Evolutionary conservation across 2,113 vertebrate genomes (phyloP).

Genomic region (Cavia porcellus): DNA sequence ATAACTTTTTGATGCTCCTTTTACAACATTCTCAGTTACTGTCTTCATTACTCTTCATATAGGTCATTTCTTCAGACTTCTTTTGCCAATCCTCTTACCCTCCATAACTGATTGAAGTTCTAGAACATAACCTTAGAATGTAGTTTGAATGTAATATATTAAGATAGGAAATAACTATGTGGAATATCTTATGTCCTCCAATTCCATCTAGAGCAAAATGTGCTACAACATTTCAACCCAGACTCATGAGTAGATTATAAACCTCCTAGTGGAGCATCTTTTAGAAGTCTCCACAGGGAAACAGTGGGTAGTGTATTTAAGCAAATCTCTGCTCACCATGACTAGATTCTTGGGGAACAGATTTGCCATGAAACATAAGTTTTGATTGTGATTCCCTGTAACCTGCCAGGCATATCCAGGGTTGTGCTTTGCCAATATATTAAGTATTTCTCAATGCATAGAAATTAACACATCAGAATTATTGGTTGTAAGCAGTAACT

Average conservation of each 20-base stretch:
- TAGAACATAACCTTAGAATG: not conserved
- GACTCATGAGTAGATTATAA: too few relatives aligned
- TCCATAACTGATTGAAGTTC: not conserved
- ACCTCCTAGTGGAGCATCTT: not conserved
- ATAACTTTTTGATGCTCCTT: not conserved
- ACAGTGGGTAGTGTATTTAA: not conserved
- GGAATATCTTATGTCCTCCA: not conserved
- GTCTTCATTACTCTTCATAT: not conserved
- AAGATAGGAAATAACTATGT: not conserved
- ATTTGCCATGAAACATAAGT: not conserved
- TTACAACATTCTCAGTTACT: not conserved
- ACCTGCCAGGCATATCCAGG: too few relatives aligned
- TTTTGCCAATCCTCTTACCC: not conserved
- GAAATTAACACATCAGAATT: too few relatives aligned
- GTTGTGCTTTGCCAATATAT: too few relatives aligned
- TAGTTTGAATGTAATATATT: not conserved
- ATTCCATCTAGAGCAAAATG: not conserved
- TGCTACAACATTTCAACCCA: not conserved
- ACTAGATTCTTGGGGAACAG: not conserved
- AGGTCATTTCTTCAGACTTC: not conserved
- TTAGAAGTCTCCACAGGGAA: not conserved
- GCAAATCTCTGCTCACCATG: not conserved
- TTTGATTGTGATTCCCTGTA: too few relatives aligned
- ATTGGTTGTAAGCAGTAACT: not conserved
- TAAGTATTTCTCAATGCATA: too few relatives aligned